phyloP scores from a whole-genome alignment of 2,888 invertebrate genomes.

The Ennomos fuscantarius region DNA sequence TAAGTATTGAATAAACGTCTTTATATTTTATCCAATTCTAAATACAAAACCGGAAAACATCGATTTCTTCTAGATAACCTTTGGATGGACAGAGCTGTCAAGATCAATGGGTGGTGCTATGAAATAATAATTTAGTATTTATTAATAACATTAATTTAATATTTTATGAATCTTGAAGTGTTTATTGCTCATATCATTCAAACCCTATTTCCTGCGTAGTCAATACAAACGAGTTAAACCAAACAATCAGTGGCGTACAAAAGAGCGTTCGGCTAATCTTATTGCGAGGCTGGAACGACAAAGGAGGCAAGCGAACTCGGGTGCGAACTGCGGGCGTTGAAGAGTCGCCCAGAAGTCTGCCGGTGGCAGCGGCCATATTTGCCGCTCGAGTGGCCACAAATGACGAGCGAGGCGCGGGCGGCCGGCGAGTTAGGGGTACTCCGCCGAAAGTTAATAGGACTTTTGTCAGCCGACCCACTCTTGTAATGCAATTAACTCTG shows the following conservation, averaged over 20 bases:
- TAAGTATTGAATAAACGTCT: no score
- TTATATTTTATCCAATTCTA: no score
- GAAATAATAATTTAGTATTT: no score
- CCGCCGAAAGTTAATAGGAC: slow-evolving; percentile 80
- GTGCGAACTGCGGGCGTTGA: slow-evolving; percentile 49
- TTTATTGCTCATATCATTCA: slow-evolving; percentile 16
- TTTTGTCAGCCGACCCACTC: slow-evolving; percentile 77
- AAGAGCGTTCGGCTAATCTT: slow-evolving; percentile 74
- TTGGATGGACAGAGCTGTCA: no score
- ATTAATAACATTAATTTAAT: not conserved
- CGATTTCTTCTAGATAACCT: no score
- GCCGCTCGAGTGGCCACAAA: slow-evolving; percentile 71
- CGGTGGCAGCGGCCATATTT: slow-evolving; percentile 76
- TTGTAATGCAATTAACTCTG: slow-evolving; percentile 83
- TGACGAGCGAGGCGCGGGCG: slow-evolving; percentile 50
- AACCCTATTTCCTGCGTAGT: slow-evolving; percentile 35
- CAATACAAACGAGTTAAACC: slow-evolving; percentile 68
- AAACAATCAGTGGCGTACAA: slow-evolving; percentile 72
- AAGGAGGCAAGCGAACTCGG: slow-evolving; percentile 46
- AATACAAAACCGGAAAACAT: no score
- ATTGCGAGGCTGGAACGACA: slow-evolving; percentile 66
- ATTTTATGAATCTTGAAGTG: slow-evolving; percentile 28
- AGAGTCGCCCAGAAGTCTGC: slow-evolving; percentile 73
- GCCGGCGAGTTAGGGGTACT: slow-evolving; percentile 57
- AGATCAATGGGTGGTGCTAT: no score